Conservation (phyloP, 2,113 vertebrate genomes). For the Paracanthobrama guichenoti region DNA sequence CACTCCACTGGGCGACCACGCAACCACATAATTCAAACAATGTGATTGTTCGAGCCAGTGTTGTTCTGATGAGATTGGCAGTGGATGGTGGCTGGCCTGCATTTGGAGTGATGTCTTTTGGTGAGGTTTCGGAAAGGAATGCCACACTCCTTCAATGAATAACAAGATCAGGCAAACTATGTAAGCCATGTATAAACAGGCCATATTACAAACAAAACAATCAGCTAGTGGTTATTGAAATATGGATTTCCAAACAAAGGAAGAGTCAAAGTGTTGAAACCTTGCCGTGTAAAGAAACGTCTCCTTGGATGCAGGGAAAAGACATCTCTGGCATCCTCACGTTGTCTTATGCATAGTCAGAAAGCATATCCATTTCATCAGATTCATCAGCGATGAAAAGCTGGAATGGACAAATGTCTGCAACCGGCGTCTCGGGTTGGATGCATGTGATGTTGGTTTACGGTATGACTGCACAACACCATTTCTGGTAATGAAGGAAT, state of each 20-base stretch:
- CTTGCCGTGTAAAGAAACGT: slow-evolving; percentile 39
- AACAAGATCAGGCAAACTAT: slow-evolving; percentile 76
- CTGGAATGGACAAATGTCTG: slow-evolving; percentile 13
- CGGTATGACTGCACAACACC: not conserved
- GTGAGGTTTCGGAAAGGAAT: slow-evolving; percentile 63
- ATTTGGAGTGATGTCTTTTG: slow-evolving; percentile 60
- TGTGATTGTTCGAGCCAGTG: slow-evolving; percentile 65
- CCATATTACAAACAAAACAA: slow-evolving; percentile 75
- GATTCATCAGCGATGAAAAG: not conserved
- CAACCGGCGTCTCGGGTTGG: not conserved
- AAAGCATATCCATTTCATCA: not conserved
- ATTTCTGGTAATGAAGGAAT: not conserved
- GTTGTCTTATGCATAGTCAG: not conserved
- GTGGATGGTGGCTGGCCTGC: slow-evolving; percentile 50
- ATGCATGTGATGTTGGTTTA: slow-evolving; percentile 10
- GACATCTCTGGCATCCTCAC: not conserved
- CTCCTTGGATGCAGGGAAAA: slow-evolving; percentile 11
- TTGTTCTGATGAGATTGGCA: slow-evolving; percentile 74
- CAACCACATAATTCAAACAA: slow-evolving; percentile 74
- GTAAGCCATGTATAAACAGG: slow-evolving; percentile 75
- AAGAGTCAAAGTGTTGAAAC: slow-evolving; percentile 48
- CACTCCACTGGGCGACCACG: slow-evolving; percentile 62
- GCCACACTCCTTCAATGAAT: slow-evolving; percentile 69
- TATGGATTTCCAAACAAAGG: slow-evolving; percentile 59
- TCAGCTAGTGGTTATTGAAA: slow-evolving; percentile 64